A percentile compares a stretch with the other conserved stretches of the same genome.
These are phyloP conservation scores for Erynnis tages DNA, from an alignment of 2,888 invertebrate genomes.

Conservation along the genomic window DNA sequence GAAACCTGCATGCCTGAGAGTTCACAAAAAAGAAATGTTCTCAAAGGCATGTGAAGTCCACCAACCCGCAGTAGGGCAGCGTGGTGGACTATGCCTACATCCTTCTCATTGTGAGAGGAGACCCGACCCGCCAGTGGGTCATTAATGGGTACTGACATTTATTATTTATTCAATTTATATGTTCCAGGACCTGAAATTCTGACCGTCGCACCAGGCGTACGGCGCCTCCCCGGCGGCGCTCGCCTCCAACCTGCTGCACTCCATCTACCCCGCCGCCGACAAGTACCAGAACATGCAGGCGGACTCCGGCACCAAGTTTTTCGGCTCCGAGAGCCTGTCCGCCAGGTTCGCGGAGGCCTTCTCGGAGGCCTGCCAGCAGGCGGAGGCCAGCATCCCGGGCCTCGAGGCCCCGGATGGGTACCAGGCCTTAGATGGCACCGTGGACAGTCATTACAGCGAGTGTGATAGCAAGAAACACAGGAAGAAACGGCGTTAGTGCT, in stretches of 20 bases:
- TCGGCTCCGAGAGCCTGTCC: slow-evolving; percentile 65
- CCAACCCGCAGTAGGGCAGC: too few species aligned
- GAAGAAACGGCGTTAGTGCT: not conserved
- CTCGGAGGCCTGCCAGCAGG: slow-evolving; percentile 64
- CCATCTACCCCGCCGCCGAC: slow-evolving; percentile 63
- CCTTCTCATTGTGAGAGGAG: too few species aligned
- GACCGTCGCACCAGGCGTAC: slow-evolving; percentile 74
- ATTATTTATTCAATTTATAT: not conserved
- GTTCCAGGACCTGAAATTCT: slow-evolving; percentile 83
- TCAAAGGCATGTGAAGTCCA: too few species aligned
- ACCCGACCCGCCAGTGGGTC: too few species aligned
- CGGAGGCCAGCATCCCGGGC: slow-evolving; percentile 62
- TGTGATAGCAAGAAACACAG: not conserved
- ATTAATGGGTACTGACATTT: not conserved
- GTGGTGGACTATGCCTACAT: too few species aligned
- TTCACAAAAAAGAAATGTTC: too few species aligned
- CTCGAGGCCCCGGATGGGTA: slow-evolving; percentile 65
- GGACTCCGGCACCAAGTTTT: slow-evolving; percentile 55
- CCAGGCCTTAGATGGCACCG: slow-evolving; percentile 64
- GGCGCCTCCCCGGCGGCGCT: slow-evolving; percentile 64
- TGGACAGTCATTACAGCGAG: slow-evolving; percentile 29
- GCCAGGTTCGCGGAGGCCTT: slow-evolving; percentile 63
- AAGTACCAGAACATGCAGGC: slow-evolving; percentile 64
- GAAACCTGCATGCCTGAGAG: too few species aligned
- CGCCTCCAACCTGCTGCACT: slow-evolving; percentile 68